Evolutionary conservation across 2,888 invertebrate genomes (phyloP), one percentile per base, ranked within the genome.

Genomic region (Sarcophaga variegata): DNA sequence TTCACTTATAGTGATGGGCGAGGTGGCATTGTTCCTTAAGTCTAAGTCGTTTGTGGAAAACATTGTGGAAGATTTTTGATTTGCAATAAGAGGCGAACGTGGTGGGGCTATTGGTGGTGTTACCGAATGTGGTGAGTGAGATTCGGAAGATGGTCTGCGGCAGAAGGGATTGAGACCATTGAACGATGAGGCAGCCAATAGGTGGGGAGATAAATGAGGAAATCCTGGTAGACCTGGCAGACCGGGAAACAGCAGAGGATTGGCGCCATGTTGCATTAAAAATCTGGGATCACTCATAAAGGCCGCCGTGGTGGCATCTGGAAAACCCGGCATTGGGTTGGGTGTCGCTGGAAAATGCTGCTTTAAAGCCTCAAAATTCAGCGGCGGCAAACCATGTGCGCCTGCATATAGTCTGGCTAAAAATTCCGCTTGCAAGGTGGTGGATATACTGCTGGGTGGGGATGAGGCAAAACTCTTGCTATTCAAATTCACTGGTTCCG

Each of bases 401-500:
- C 96, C 96, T 4, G 97, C 97, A 91, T 97, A 97, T 22, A 96
- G 94, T 88, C 97, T 95, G 0, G 97, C 96, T 81, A 98, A 94
- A 76, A 97, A 95, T 91, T 97, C 97, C 82, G 96, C 96, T 93
- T 97, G 97, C 22, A 87, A 49, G 12, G 87, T 76, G 2, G 84
- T 76, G 5, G 87, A 79, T 66, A 97, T 94, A 81, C 96, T 94
- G 54, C 96, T 95, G 27, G 75, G 69, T n/a, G 81, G 74, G 6
- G 87, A 63, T 11, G 64, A 60, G 88, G 83, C 49, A 88, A 69
- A 86, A 17, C 62, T 83, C 62, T 88, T 88, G 59, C 69, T 89
- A 71, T 88, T 88, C 67, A 81, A 49, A 63, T 71, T 83, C 81
- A 82, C 89, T 5, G 90, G 89, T 49, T 92, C 93, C 8, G 91